Evolutionary conservation across 2,113 vertebrate species (phyloP).

Genomic region (Haemorhous mexicanus): DNA sequence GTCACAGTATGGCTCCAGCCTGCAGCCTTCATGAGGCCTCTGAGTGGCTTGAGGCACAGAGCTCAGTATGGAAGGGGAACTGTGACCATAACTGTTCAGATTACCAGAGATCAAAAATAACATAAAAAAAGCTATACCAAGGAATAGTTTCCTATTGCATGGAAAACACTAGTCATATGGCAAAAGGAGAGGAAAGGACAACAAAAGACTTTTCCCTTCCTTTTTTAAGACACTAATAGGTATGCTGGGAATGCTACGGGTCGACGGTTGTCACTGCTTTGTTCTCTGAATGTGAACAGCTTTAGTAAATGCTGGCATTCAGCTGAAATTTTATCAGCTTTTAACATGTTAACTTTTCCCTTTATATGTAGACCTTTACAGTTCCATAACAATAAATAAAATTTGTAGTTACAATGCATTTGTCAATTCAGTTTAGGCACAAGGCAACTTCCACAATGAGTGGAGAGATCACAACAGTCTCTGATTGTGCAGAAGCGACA

Average conservation of each 20-base stretch:
- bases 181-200: slow-evolving; percentile 81
- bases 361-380: slow-evolving; percentile 93
- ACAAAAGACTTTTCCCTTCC: slow-evolving; percentile 77
- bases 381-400: slow-evolving; percentile 98
- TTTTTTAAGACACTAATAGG: slow-evolving; percentile 95
- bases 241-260: slow-evolving; percentile 91
- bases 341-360: slow-evolving; percentile 86
- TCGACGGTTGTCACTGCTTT: slow-evolving; percentile 78
- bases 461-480: slow-evolving; percentile 91
- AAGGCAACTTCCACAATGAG: slow-evolving; percentile 91
- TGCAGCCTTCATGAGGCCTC: slow-evolving; percentile 17
- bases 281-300: slow-evolving; percentile 82
- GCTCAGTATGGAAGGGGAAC: slow-evolving; percentile 46
- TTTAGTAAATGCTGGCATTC: slow-evolving; percentile 77
- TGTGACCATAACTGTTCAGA: slow-evolving; percentile 73
- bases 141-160: slow-evolving; percentile 80
- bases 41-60: slow-evolving; percentile 2
- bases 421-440: slow-evolving; percentile 99
- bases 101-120: slow-evolving; percentile 80
- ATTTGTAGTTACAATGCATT: slow-evolving; percentile 99
- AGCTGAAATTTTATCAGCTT: slow-evolving; percentile 84
- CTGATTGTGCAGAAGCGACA: slow-evolving; percentile 98
- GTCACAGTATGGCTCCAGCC: slow-evolving; percentile 75
- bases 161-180: slow-evolving; percentile 88
- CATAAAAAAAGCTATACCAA: slow-evolving; percentile 76